Percentiles rank a stretch among this genome's conserved stretches.
phyloP scores from a whole-genome alignment of 2,888 invertebrate genomes.

The Himalopsyche anomala region DNA sequence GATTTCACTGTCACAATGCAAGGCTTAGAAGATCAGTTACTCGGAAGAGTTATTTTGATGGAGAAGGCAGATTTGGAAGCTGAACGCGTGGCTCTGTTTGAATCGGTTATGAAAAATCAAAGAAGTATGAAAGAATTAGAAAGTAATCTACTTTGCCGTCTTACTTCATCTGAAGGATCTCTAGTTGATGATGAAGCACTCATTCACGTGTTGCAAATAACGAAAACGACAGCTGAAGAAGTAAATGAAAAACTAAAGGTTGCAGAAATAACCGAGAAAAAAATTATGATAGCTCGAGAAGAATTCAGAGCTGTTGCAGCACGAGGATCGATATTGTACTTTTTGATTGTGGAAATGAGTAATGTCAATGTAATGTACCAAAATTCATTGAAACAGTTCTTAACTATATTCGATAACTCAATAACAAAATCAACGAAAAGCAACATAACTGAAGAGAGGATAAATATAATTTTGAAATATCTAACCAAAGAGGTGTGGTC shows the following conservation, averaged over 20 bases:
- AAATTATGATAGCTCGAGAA: constrained; percentile 95
- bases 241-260: constrained; percentile 95
- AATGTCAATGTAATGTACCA: constrained; percentile 98
- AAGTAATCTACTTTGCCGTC: constrained; percentile 91
- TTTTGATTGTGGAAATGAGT: constrained; percentile 97
- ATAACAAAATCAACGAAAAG: constrained; percentile 94
- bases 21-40: constrained; percentile 95
- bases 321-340: constrained; percentile 95
- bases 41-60: constrained; percentile 95
- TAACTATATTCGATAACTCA: constrained; percentile 94
- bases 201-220: constrained; percentile 91
- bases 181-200: constrained; percentile 97
- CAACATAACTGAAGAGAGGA: constrained; percentile 89
- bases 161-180: constrained; percentile 95
- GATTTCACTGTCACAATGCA: constrained; percentile 98
- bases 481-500: constrained; percentile 95
- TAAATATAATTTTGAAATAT: constrained; percentile 91
- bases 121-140: constrained; percentile 97
- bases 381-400: constrained; percentile 95
- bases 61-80: constrained; percentile 97
- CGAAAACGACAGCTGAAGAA: constrained; percentile 93
- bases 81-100: constrained; percentile 93
- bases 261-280: constrained; percentile 94
- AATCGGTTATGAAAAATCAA: constrained; percentile 97
- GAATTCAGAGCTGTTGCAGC: constrained; percentile 97